These are phyloP conservation scores for Turnix velox DNA, from an alignment of 2,113 vertebrate species.

Conservation along the genomic window DNA sequence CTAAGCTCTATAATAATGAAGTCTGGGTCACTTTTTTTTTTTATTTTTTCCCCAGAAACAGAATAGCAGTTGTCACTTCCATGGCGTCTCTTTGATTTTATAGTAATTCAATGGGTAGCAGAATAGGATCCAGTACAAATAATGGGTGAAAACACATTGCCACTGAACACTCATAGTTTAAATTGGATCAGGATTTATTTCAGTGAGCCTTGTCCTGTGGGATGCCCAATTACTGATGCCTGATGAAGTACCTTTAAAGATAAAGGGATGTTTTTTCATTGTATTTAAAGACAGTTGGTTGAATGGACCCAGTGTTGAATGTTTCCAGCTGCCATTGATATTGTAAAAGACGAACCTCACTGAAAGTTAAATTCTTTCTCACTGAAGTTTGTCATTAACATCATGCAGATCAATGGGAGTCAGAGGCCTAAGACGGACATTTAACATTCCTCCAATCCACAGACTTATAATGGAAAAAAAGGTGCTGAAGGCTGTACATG, in stretches of 20 bases:
- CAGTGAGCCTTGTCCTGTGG: not conserved
- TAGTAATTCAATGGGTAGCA: not conserved
- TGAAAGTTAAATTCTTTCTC: not conserved
- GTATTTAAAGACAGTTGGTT: not conserved
- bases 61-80: not conserved
- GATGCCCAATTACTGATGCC: not conserved
- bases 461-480: not conserved
- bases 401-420: not conserved
- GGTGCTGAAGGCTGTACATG: not conserved
- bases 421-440: not conserved
- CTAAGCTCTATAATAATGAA: slow-evolving; percentile 11
- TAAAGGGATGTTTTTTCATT: not conserved
- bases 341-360: not conserved
- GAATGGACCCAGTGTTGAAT: not conserved
- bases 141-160: not conserved
- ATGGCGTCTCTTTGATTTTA: not conserved
- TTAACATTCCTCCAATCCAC: not conserved
- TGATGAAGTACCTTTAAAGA: not conserved
- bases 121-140: not conserved
- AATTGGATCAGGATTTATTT: not conserved
- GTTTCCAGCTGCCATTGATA: not conserved
- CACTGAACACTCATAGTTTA: not conserved
- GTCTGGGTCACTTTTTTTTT: not conserved
- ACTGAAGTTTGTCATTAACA: not conserved
- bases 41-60: not conserved